A percentile compares a stretch with the other conserved stretches of the same genome.
phyloP scores from a whole-genome alignment of 1,140 invertebrate species.

The Penaeus vannamei region DNA sequence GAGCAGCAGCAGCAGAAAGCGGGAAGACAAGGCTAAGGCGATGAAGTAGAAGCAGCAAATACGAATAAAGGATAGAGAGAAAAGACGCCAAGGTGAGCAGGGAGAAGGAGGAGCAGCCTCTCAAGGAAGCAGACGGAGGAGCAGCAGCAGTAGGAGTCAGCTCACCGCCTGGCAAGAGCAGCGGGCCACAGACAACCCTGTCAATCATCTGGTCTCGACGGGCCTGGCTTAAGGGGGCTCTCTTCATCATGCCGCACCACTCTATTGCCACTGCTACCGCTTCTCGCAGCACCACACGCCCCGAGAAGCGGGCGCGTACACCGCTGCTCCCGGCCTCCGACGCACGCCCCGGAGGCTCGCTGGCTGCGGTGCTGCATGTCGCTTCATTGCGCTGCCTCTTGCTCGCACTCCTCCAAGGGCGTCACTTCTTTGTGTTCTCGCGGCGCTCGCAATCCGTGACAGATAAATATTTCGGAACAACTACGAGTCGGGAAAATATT shows the following conservation, averaged over 20 bases:
- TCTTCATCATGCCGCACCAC: conserved; percentile 63
- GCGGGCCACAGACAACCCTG: conserved; percentile 63
- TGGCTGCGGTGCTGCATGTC: too few species aligned
- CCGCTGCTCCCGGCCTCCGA: too few species aligned
- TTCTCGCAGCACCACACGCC: too few species aligned
- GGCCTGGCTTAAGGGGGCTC: conserved; percentile 63
- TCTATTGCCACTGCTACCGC: conserved; percentile 39
- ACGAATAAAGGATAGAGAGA: background rate
- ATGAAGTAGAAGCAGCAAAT: background rate
- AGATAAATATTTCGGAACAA: too few species aligned
- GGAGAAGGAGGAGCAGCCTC: conserved; percentile 7
- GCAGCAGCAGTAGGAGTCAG: conserved; percentile 28
- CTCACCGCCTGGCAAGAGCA: conserved; percentile 53
- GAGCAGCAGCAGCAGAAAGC: background rate
- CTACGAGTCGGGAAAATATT: too few species aligned
- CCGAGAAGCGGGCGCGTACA: too few species aligned
- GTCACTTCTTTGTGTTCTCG: too few species aligned
- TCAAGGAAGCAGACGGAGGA: conserved; percentile 23
- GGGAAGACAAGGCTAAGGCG: background rate
- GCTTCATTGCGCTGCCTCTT: too few species aligned
- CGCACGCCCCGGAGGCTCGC: too few species aligned
- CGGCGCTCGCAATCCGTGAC: too few species aligned
- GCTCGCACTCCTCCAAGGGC: too few species aligned
- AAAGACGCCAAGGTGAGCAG: background rate
- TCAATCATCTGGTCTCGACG: conserved; percentile 61